phyloP scores from a whole-genome alignment of 2,888 invertebrate genomes.

The Hololepta plana region DNA sequence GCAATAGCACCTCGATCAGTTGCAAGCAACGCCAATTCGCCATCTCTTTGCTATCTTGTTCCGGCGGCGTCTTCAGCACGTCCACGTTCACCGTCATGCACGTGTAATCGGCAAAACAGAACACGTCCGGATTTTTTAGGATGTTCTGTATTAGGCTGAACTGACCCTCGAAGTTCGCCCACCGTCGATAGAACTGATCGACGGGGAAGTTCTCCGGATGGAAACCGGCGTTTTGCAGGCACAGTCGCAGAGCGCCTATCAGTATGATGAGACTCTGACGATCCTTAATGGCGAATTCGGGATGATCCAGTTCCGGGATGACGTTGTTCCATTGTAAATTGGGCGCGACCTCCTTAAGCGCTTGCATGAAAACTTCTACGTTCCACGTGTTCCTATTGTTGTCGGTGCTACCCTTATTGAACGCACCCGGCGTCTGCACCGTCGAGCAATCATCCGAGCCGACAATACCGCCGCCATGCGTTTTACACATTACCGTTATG shows the following conservation, averaged over 20 bases:
- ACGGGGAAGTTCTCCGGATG: slow-evolving; percentile 67
- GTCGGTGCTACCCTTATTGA: slow-evolving; percentile 21
- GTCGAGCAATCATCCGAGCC: slow-evolving; percentile 10
- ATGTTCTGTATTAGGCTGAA: slow-evolving; percentile 75
- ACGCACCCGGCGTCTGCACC: slow-evolving; percentile 45
- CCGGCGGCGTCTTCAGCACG: slow-evolving; percentile 86
- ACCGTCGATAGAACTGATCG: slow-evolving; percentile 60
- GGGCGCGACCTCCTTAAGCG: slow-evolving; percentile 28
- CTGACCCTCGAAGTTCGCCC: slow-evolving; percentile 89
- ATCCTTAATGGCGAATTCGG: slow-evolving; percentile 76
- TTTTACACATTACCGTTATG: slow-evolving; percentile 72
- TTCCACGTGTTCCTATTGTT: slow-evolving; percentile 59
- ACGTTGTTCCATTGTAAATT: slow-evolving; percentile 87
- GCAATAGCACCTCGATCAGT: slow-evolving; percentile 72
- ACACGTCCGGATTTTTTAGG: slow-evolving; percentile 80
- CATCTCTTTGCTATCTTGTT: slow-evolving; percentile 86
- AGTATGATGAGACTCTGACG: slow-evolving; percentile 68
- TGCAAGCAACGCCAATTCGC: slow-evolving; percentile 87
- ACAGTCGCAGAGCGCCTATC: slow-evolving; percentile 64
- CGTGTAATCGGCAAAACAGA: slow-evolving; percentile 85
- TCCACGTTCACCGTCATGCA: slow-evolving; percentile 69
- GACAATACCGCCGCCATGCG: too few species aligned
- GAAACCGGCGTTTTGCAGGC: slow-evolving; percentile 55
- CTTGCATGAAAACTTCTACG: slow-evolving; percentile 77
- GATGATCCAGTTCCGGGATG: slow-evolving; percentile 76